These are phyloP conservation scores for Buathra laborator DNA, from an alignment of 2,888 invertebrate species.

Conservation along the genomic window DNA sequence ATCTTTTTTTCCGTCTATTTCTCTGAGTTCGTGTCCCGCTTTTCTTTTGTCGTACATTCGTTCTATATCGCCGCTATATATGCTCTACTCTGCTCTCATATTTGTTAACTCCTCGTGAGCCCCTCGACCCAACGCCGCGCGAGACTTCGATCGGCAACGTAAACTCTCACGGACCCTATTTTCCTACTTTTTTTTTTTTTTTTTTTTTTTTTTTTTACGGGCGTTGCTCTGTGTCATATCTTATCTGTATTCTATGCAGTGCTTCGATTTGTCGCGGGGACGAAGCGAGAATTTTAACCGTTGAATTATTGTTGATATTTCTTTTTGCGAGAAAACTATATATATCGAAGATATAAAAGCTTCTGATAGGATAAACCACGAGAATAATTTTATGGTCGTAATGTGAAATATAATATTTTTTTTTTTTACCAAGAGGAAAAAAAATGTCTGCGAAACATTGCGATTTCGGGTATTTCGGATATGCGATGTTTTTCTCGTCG, in stretches of 20 bases:
- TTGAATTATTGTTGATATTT: neutral
- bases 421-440: too few relatives aligned
- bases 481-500: too few relatives aligned
- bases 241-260: conserved; percentile 4
- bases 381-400: too few relatives aligned
- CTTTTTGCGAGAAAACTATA: too few relatives aligned
- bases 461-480: too few relatives aligned
- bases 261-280: neutral
- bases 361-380: too few relatives aligned
- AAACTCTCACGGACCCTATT: conserved; percentile 43
- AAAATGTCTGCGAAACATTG: too few relatives aligned
- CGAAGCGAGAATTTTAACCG: neutral
- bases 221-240: conserved; percentile 13
- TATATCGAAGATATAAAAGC: too few relatives aligned
- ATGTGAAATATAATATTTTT: too few relatives aligned
- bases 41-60: conserved; percentile 42
- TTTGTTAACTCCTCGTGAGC: conserved; percentile 20
- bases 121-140: conserved; percentile 32
- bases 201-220: neutral
- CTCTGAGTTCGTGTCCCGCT: conserved; percentile 11
- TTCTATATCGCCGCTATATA: conserved; percentile 27
- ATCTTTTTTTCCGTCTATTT: conserved; percentile 9
- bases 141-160: conserved; percentile 37
- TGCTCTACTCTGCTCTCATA: conserved; percentile 40
- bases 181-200: neutral